These are phyloP conservation scores for Hirundo rustica DNA, from an alignment of 2,797 vertebrate species.

Conservation along the genomic window DNA sequence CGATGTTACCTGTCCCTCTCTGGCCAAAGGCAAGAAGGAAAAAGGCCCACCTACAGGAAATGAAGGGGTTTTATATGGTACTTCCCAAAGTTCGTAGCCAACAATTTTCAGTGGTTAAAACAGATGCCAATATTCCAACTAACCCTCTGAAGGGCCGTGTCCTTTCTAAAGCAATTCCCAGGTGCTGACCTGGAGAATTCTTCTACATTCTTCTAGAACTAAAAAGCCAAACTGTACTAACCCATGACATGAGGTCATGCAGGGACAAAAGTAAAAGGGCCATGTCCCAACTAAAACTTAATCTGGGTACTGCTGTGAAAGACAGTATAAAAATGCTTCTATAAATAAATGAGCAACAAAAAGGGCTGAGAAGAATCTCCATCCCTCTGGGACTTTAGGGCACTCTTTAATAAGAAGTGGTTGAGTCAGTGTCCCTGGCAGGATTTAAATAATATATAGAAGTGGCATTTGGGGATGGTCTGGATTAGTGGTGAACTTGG, in stretches of 20 bases:
- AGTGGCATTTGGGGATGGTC: background rate
- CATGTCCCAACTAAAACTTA: background rate
- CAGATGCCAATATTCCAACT: no score
- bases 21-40: no score
- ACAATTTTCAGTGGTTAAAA: no score
- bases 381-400: background rate
- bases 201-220: no score
- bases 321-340: background rate
- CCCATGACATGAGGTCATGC: background rate
- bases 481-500: background rate
- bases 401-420: background rate
- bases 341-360: background rate
- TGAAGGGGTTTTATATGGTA: no score
- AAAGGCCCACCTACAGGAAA: no score
- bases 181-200: no score
- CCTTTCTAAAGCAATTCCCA: no score
- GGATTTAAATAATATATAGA: background rate
- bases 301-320: background rate
- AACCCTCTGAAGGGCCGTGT: no score
- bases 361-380: background rate
- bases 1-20: no score
- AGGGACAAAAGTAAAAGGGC: background rate
- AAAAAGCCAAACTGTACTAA: no score
- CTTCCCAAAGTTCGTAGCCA: no score
- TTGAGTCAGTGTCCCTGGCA: background rate